Base-by-base conservation (phyloP, 1,140 invertebrate species). In the Hyphantria cunea region DNA sequence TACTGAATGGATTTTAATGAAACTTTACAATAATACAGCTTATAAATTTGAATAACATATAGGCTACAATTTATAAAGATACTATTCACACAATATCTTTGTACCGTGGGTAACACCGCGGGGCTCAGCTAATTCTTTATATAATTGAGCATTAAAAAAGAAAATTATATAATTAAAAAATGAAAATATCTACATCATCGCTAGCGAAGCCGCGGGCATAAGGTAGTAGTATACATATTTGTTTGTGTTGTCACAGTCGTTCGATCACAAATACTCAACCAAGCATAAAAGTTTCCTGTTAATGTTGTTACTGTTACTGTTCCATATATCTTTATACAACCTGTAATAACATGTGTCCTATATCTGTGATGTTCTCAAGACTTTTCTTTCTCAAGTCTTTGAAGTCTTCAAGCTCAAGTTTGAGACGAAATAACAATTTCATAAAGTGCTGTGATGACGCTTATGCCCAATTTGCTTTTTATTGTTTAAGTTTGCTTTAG, bases 351-450 rank as follows among this genome's bases (percentile, higher is more conserved):
- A 25, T 15, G 9, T 41, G 32, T 52, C 25, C 13, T 51, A 10
- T 31, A 10, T 42, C 31, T 53, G 37, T 42, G 25, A 13, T 15
- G 11, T 6, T 15, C 50, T 33, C 14, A 33, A 37, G n/a, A 41
- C 17, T 37, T 53, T 53, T 53, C 51, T 31, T 41, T 37, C 37
- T 14, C 41, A 12, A 41, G 51, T 37, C n/a, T n/a, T n/a, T n/a
- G n/a, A n/a, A n/a, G n/a, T n/a, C n/a, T n/a, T n/a, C 25, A 13
- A 42, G 51, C 14, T 15, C 37, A 31, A 41, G 0, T 33, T 41
- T 39, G 50, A 52, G 33, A 42, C 15, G 17, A 42, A 53, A 31
- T 31, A 15, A 53, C 51, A 53, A 42, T 53, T 12, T 53, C 37
- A 42, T 37, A 31, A 53, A 53, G 51, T 42, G 15, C 37, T 53